Percentiles rank a stretch among this genome's conserved stretches.
Evolutionary conservation across 2,797 vertebrate genomes (phyloP).

Genomic region (Coracias cyanogaster): DNA sequence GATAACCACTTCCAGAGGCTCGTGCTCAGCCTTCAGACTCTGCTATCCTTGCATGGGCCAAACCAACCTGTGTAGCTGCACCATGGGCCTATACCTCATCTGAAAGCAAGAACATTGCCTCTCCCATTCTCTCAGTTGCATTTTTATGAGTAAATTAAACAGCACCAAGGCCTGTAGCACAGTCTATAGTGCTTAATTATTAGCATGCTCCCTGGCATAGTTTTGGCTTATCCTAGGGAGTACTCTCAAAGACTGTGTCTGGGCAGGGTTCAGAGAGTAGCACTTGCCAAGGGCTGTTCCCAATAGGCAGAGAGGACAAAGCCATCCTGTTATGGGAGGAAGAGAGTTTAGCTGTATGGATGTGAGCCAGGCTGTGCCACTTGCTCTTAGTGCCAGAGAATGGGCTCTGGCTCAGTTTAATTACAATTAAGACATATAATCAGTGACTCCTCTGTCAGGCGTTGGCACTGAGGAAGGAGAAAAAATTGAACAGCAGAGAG

Average conservation of each 20-base stretch:
- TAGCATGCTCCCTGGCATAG: slow-evolving; percentile 45
- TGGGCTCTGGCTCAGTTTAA: slow-evolving; percentile 64
- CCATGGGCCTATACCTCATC: background rate
- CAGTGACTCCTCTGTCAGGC: slow-evolving; percentile 50
- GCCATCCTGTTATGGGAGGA: slow-evolving; percentile 63
- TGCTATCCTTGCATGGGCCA: background rate
- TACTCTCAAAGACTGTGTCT: slow-evolving; percentile 16
- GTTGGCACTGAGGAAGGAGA: background rate
- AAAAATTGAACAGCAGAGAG: background rate
- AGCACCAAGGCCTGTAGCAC: background rate
- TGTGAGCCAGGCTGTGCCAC: slow-evolving; percentile 61
- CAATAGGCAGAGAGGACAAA: slow-evolving; percentile 63
- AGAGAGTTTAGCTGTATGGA: slow-evolving; percentile 64
- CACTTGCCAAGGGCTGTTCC: slow-evolving; percentile 67
- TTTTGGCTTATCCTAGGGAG: slow-evolving; percentile 40
- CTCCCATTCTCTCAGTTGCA: background rate
- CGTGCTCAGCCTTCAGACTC: background rate
- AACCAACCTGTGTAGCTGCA: rapidly evolving
- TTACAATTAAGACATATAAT: slow-evolving; percentile 74
- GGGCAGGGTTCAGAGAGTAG: slow-evolving; percentile 51
- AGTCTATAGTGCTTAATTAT: slow-evolving; percentile 45
- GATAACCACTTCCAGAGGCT: background rate
- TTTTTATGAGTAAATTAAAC: background rate
- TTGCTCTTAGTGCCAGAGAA: slow-evolving; percentile 50
- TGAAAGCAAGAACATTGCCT: background rate